A percentile compares a stretch with the other conserved stretches of the same genome.
Evolutionary conservation across 2,888 invertebrate species (phyloP).

Genomic region (Opisthograptis luteolata): DNA sequence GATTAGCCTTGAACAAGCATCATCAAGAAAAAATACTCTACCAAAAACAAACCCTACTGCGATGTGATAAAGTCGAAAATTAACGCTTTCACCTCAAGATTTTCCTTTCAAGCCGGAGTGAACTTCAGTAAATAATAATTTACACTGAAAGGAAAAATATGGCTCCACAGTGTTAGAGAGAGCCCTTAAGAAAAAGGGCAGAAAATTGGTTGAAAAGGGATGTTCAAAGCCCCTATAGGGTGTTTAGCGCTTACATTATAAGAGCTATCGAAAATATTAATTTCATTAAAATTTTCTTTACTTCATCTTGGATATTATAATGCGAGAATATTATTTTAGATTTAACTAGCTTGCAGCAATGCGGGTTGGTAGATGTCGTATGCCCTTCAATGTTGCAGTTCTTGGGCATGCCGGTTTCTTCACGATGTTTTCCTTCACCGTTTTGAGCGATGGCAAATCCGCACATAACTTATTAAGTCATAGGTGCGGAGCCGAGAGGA

Average conservation of each 20-base stretch:
- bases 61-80: conserved; percentile 7
- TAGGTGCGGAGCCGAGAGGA: no score
- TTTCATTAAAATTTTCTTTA: no score
- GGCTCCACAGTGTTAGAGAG: conserved; percentile 22
- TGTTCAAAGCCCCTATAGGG: conserved; percentile 28
- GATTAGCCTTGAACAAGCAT: conserved; percentile 17
- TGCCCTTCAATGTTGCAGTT: no score
- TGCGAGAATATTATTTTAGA: no score
- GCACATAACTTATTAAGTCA: no score
- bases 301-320: no score
- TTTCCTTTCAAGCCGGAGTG: conserved; percentile 35
- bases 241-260: conserved; percentile 19
- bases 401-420: no score
- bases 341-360: no score
- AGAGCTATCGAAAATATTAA: conserved; percentile 5
- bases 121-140: conserved; percentile 41
- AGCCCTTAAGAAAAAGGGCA: conserved; percentile 23
- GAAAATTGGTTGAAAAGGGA: conserved; percentile 38
- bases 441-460: no score
- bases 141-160: conserved; percentile 35
- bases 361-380: no score
- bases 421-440: no score
- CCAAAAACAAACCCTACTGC: conserved; percentile 3
- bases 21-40: conserved; percentile 7
- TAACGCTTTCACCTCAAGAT: neutral